Conservation (phyloP, 2,888 invertebrate genomes). For the Tanypteryx hageni region DNA sequence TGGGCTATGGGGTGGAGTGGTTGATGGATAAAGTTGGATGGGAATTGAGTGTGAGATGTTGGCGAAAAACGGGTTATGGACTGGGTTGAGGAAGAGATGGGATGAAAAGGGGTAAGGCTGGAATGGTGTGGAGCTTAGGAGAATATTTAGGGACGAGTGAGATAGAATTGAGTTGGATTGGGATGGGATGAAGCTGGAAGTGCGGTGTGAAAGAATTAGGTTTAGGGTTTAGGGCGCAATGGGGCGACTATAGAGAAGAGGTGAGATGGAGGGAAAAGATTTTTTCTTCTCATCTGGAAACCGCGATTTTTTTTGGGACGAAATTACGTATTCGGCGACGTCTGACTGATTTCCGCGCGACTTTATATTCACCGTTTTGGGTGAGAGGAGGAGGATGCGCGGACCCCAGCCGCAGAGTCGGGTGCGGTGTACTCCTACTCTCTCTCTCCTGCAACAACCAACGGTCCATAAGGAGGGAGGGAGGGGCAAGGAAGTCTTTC, state of each 20-base stretch:
- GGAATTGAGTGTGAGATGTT: too few species aligned
- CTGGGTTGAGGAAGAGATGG: too few species aligned
- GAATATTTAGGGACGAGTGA: too few species aligned
- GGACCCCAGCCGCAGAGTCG: not conserved
- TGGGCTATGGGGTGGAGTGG: too few species aligned
- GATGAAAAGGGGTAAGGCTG: too few species aligned
- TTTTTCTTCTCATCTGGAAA: not conserved
- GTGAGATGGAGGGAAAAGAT: not conserved
- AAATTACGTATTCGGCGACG: constrained; percentile 50
- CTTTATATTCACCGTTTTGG: constrained; percentile 1
- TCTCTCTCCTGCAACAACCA: not conserved
- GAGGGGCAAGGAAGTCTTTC: not conserved
- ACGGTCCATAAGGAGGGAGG: not conserved
- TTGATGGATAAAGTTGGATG: too few species aligned
- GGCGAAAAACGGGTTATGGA: too few species aligned
- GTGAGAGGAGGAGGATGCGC: not conserved
- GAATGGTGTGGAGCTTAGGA: too few species aligned
- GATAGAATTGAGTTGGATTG: too few species aligned
- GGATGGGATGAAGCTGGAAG: too few species aligned
- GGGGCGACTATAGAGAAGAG: not conserved
- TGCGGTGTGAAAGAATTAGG: too few species aligned
- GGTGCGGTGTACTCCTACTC: not conserved
- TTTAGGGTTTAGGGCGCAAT: not conserved
- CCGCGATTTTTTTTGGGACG: not conserved
- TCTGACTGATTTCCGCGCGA: not conserved